Base-by-base conservation (phyloP, 2,888 invertebrate species). In the Pammene aurita region DNA sequence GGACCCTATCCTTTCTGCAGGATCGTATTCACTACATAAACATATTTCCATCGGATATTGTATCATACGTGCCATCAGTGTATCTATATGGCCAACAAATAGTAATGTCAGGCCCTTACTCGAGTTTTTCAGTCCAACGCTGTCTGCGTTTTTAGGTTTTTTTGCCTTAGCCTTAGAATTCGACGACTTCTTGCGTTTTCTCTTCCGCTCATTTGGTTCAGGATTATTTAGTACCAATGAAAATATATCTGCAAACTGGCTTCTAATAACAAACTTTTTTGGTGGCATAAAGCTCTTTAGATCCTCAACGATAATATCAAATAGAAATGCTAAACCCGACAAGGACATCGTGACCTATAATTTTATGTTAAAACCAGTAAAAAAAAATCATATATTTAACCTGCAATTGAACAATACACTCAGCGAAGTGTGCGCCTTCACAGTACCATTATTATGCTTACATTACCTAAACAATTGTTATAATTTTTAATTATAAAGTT, bases 291-390 rank as follows among this genome's bases (percentile, higher is more conserved):
- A 83, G 72, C 82, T 86, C 70, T 75, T 81, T 26, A 90, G 72
- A 67, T 86, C 80, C 73, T 87, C 85, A 6, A 89, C 78, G 11
- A 76, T 71, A 64, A 92, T 79, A 73, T 92, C 89, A 66, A 91
- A 84, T 73, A 89, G 80, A 79, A 91, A 90, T 81, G 87, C 83
- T 77, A 89, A 86, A 84, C 87, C 88, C 81, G 83, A 78, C 77
- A 74, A 68, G 80, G 83, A 73, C 90, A 92, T 91, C 77, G 78
- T 82, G 57, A 16, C 61, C 50, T 67, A 64, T 71, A 11, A 52
- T 16, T 54, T 70, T 62, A n/a, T n/a, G n/a, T n/a, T n/a, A n/a
- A n/a, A n/a, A n/a, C n/a, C n/a, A n/a, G n/a, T n/a, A n/a, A n/a
- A n/a, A n/a, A n/a, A n/a, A n/a, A n/a, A n/a, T 52, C 71, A 66